Evolutionary conservation across 2,797 vertebrate species (phyloP), one percentile per base, ranked within the genome.

Genomic region (Syngnathus acus): DNA sequence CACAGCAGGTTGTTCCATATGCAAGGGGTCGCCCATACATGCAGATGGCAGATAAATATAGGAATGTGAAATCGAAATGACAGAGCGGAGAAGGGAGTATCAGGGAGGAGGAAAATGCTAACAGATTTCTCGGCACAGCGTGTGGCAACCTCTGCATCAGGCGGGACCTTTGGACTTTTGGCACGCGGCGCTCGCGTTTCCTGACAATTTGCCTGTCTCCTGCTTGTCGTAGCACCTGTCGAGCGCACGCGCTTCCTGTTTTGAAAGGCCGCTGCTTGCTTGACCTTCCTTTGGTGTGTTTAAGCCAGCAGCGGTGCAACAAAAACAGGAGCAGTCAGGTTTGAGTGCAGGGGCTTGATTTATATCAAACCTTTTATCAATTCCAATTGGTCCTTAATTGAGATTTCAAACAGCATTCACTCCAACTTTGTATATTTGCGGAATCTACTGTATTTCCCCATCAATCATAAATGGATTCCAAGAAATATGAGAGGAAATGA

Each of bases 91-190:
- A 66, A 72, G 75, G 80, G 73, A 78, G 73, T 69, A 82, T 85
- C 70, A 47, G 70, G 73, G 78, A 72, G 81, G 71, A 74, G 80
- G 59, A 87, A 91, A 88, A 83, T 77, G 78, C 78, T 63, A 79
- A 84, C 83, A 89, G 80, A 88, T 89, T 86, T 84, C 75, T 79
- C 14, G 53, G 87, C 82, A 82, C 78, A 83, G 84, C 83, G 80
- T 77, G 74, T 74, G 72, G 70, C 68, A 63, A 75, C 68, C 73
- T 66, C 74, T 72, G 69, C 78, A 48, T 50, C 48, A 10, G 50
- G 58, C 40, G n/a, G 65, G 68, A 69, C 48, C 9, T 62, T 43
- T 60, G 40, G 21, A 45, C 40, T 45, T 26, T 43, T 16, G 40
- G 40, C 40, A 62, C 79, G 71, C 71, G 69, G 71, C 73, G 66